phyloP scores from a whole-genome alignment of 1,140 invertebrate genomes.

The Hypothenemus hampei region DNA sequence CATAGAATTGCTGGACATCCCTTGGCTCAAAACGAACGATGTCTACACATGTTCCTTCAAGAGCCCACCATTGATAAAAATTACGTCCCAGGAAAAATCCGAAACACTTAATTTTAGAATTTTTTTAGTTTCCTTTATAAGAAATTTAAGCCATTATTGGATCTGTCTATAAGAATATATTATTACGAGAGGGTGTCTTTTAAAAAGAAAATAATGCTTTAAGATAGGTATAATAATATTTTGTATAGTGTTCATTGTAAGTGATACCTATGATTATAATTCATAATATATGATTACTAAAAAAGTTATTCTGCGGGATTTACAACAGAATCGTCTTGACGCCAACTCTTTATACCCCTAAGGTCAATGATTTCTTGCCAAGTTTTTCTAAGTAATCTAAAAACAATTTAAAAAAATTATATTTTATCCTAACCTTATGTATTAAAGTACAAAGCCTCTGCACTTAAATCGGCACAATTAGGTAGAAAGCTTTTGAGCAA shows the following conservation, averaged over 20 bases:
- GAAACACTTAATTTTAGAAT: conserved; percentile 94
- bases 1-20: conserved; percentile 95
- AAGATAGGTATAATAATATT: too few species aligned
- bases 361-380: conserved; percentile 51
- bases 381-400: conserved; percentile 44
- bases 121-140: too few species aligned
- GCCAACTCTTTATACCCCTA: conserved; percentile 48
- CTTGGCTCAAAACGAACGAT: conserved; percentile 98
- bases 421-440: too few species aligned
- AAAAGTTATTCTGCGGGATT: conserved; percentile 23
- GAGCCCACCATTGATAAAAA: conserved; percentile 97
- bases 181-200: too few species aligned
- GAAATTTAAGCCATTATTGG: too few species aligned
- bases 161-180: too few species aligned
- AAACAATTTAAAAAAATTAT: too few species aligned
- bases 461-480: conserved; percentile 39
- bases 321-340: conserved; percentile 45
- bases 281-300: too few species aligned
- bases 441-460: conserved; percentile 34
- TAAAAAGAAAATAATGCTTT: too few species aligned
- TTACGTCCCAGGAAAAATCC: conserved; percentile 98
- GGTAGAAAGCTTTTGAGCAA: conserved; percentile 49
- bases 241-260: too few species aligned
- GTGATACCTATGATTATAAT: too few species aligned
- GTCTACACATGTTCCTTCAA: conserved; percentile 99